Evolutionary conservation across 2,113 vertebrate genomes (phyloP).

Genomic region (Plectropomus leopardus): DNA sequence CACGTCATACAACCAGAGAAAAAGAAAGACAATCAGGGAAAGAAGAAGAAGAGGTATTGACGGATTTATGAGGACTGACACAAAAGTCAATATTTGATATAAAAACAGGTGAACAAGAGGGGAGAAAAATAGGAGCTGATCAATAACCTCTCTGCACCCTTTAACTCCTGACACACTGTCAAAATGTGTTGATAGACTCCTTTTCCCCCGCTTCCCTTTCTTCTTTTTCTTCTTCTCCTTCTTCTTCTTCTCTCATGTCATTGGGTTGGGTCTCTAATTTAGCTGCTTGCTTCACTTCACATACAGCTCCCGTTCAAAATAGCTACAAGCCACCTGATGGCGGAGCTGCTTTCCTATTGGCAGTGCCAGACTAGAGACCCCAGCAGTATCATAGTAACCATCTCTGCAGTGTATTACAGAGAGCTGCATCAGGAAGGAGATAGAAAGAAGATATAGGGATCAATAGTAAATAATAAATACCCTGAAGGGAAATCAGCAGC

Average conservation of each 20-base stretch:
- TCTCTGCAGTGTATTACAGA: constrained; percentile 60
- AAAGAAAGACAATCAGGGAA: neutral
- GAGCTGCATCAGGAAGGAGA: constrained; percentile 32
- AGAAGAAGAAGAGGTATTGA: neutral
- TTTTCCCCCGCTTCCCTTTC: too few species aligned
- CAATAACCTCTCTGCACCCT: constrained; percentile 15
- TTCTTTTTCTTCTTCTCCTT: neutral
- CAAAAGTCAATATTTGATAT: constrained; percentile 18
- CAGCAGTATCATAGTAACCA: constrained; percentile 84
- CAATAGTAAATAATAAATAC: constrained; percentile 46
- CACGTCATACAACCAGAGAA: constrained; percentile 34
- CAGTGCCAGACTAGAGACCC: constrained; percentile 53
- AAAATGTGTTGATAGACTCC: neutral
- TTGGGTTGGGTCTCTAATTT: constrained; percentile 77
- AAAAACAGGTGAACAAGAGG: neutral
- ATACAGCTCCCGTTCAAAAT: constrained; percentile 83
- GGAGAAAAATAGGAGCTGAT: constrained; percentile 12
- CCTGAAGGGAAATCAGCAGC: constrained; percentile 20
- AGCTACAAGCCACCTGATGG: constrained; percentile 81
- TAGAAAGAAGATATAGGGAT: constrained; percentile 33
- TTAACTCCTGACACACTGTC: neutral
- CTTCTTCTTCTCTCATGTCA: constrained; percentile 57
- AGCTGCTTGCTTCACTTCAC: constrained; percentile 83
- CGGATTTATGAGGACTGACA: constrained; percentile 10
- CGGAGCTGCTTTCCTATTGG: constrained; percentile 69